Conservation (phyloP, 1,140 invertebrate genomes). For the Drosophila sp. region DNA sequence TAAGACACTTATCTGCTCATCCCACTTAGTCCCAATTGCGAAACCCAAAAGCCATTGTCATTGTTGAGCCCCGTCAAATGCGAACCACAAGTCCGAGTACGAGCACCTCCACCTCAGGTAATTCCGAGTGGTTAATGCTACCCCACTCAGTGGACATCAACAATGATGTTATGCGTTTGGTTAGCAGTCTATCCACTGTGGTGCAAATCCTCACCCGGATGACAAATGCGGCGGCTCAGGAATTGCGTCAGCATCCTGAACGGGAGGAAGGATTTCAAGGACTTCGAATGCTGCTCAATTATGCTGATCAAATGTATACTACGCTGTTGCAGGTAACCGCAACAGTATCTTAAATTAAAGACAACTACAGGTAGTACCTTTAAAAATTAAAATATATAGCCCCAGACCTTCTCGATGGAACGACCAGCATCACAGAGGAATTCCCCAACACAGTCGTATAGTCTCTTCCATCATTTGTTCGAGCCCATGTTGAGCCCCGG, state of each 20-base stretch:
- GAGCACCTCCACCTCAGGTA: neutral
- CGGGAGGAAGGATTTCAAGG: conserved; percentile 33
- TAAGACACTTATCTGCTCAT: no score
- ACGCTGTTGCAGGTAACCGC: conserved; percentile 25
- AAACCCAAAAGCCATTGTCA: conserved; percentile 16
- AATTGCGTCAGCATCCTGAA: conserved; percentile 30
- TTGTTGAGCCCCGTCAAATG: conserved; percentile 28
- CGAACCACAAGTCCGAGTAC: neutral
- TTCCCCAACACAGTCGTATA: neutral
- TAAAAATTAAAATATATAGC: conserved; percentile 6
- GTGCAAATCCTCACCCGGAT: conserved; percentile 31
- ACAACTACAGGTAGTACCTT: neutral
- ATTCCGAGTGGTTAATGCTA: conserved; percentile 22
- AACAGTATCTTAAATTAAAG: neutral
- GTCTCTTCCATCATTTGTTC: conserved; percentile 31
- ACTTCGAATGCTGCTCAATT: conserved; percentile 28
- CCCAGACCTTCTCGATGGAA: neutral
- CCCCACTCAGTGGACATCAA: conserved; percentile 15
- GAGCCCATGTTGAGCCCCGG: conserved; percentile 17
- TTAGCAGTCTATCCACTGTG: conserved; percentile 30
- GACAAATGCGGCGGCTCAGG: conserved; percentile 32
- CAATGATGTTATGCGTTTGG: conserved; percentile 33
- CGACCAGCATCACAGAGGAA: neutral
- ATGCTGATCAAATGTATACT: conserved; percentile 40
- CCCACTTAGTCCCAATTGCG: neutral